Evolutionary conservation across 2,797 vertebrate species (phyloP), one percentile per base, ranked within the genome.

Genomic region (Holocentrus rufus): DNA sequence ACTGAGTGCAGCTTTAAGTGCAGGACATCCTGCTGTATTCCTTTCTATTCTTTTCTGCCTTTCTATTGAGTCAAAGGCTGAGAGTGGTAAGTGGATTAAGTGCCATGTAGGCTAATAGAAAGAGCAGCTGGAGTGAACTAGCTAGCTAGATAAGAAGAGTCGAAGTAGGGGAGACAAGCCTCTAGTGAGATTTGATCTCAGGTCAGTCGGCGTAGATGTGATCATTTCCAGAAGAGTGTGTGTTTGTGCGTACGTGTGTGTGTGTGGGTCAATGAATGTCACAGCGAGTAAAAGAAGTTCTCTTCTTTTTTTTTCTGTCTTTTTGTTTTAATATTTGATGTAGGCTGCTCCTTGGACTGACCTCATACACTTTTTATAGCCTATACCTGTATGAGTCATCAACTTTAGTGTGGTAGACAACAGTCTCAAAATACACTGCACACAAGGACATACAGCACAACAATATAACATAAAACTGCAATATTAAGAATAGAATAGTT

Each of bases 291-390:
- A 54, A 54, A 23, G 4, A 14, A 25, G 22, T 54, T 23, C 2
- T 27, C 52, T 25, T 54, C 50, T 54, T 54, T 54, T 54, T 54
- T 54, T 54, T 50, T 50, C 49, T 8, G 49, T 50, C 7, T 50
- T 4, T 39, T 34, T 22, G 56, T 58, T 58, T 36, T 20, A 58
- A 58, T 58, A 58, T 58, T 39, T 58, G 18, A 58, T 57, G 55
- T 36, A 13, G 31, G 20, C 56, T 39, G 18, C n/a, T 20, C 56
- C n/a, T 58, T 31, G 20, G 5, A 11, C 56, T 58, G 56, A 58
- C 56, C 56, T 39, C 56, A 58, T 58, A 20, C 31, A 58, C 18
- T 36, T 13, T 58, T 39, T 13, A 58, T 58, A 39, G 18, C 20
- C 13, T 58, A 6, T 56, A 14, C 30, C 6, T 50, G 49, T 36